These are phyloP conservation scores for Sebastes aleutianus DNA, from an alignment of 2,797 vertebrate genomes.

Conservation along the genomic window DNA sequence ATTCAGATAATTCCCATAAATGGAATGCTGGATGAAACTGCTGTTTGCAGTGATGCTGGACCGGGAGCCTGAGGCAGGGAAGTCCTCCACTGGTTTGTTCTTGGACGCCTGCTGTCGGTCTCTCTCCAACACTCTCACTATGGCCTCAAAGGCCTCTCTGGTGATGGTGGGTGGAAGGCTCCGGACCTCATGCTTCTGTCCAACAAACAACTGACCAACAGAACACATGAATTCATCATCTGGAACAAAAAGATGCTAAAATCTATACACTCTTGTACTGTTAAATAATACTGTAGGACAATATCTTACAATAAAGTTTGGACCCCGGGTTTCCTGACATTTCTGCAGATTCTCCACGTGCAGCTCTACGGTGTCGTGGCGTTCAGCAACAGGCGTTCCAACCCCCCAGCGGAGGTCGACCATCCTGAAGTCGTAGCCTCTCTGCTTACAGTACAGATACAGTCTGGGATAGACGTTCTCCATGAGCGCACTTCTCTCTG, in stretches of 20 bases:
- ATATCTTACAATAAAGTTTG: conserved; percentile 66
- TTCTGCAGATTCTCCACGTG: conserved; percentile 65
- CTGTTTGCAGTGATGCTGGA: conserved; percentile 15
- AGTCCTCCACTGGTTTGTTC: conserved; percentile 37
- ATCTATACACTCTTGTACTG: not conserved
- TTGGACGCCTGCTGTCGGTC: conserved; percentile 48
- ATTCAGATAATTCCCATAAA: not conserved
- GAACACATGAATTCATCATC: not conserved
- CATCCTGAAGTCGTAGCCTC: conserved; percentile 73
- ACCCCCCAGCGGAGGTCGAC: conserved; percentile 70
- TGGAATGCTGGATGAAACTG: conserved; percentile 10
- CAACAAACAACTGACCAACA: conserved; percentile 66
- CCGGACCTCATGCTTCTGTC: conserved; percentile 69
- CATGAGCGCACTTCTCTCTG: conserved; percentile 72
- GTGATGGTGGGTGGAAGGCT: conserved; percentile 62
- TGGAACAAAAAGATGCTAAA: not conserved
- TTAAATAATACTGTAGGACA: not conserved
- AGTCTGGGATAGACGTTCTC: conserved; percentile 69
- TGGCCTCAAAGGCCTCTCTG: conserved; percentile 64
- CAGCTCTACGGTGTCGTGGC: conserved; percentile 46
- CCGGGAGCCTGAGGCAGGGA: conserved; percentile 24
- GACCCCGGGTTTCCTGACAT: conserved; percentile 63
- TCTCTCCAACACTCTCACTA: conserved; percentile 54
- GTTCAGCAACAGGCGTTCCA: conserved; percentile 58
- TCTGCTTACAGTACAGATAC: conserved; percentile 72